These are phyloP conservation scores for Digitonthophagus gazella DNA, from an alignment of 2,888 invertebrate species.

Conservation along the genomic window DNA sequence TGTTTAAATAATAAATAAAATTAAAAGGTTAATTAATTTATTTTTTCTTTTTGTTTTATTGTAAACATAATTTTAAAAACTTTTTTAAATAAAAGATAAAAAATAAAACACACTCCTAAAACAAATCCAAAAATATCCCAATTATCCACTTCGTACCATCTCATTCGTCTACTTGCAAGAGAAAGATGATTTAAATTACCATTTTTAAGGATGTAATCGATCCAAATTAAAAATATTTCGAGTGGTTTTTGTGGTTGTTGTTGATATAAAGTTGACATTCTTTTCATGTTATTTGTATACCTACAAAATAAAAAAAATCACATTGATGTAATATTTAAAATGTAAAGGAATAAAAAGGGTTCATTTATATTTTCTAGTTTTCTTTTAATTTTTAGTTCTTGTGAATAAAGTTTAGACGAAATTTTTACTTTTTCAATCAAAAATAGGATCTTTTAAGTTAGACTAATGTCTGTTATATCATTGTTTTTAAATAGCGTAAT, in stretches of 20 bases:
- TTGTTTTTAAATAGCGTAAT: no score
- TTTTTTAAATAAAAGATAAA: neutral
- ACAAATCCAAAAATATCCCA: conserved; percentile 21
- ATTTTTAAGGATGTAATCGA: conserved; percentile 20
- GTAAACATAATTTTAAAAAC: neutral
- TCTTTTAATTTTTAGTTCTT: no score
- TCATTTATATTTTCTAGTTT: no score
- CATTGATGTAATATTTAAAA: no score
- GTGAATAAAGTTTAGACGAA: no score
- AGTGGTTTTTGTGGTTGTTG: conserved; percentile 22
- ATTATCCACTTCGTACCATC: conserved; percentile 8
- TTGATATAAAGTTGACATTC: neutral
- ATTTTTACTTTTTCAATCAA: no score
- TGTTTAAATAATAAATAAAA: conserved; percentile 14
- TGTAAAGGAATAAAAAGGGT: no score
- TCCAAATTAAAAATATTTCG: conserved; percentile 23
- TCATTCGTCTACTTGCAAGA: conserved; percentile 17
- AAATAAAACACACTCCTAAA: neutral
- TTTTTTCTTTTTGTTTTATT: neutral
- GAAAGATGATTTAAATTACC: conserved; percentile 12
- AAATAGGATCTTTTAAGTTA: no score
- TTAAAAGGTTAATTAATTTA: neutral
- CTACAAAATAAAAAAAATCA: no score
- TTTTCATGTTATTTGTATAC: neutral
- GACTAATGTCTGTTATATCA: no score